Evolutionary conservation across 2,113 vertebrate genomes (phyloP).

Genomic region (Scalopus aquaticus): DNA sequence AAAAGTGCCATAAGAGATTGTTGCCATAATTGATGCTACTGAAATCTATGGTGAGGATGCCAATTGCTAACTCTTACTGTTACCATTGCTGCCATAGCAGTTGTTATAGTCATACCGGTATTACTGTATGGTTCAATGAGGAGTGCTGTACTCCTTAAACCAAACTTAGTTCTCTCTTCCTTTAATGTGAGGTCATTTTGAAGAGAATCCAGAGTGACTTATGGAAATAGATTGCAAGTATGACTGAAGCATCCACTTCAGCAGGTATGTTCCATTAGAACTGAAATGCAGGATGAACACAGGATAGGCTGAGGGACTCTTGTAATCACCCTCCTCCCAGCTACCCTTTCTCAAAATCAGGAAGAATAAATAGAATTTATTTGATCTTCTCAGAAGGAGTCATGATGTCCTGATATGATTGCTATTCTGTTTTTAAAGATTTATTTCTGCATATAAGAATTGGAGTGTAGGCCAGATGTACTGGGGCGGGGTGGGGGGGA

Average conservation of each 20-base stretch:
- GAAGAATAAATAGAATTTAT: background rate
- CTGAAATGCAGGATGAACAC: background rate
- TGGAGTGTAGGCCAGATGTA: too few species aligned
- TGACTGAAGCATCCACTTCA: background rate
- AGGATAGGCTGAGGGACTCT: background rate
- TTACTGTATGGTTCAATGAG: background rate
- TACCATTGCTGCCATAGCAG: background rate
- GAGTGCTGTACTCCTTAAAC: background rate
- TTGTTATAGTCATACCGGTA: background rate
- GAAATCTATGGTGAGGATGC: background rate
- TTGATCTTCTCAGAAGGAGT: background rate
- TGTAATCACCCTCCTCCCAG: background rate
- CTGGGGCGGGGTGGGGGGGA: too few species aligned
- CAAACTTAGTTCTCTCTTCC: background rate
- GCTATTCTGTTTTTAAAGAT: background rate
- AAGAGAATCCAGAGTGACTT: background rate
- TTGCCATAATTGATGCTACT: background rate
- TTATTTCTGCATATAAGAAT: too few species aligned
- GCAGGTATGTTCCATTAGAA: background rate
- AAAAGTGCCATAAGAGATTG: background rate
- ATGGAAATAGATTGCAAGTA: background rate
- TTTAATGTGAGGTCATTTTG: conserved; percentile 9
- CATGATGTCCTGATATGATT: background rate
- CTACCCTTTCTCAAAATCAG: background rate
- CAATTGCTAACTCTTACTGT: background rate